Conservation (phyloP, 2,888 invertebrate genomes). For the Drosophila phalerata region DNA sequence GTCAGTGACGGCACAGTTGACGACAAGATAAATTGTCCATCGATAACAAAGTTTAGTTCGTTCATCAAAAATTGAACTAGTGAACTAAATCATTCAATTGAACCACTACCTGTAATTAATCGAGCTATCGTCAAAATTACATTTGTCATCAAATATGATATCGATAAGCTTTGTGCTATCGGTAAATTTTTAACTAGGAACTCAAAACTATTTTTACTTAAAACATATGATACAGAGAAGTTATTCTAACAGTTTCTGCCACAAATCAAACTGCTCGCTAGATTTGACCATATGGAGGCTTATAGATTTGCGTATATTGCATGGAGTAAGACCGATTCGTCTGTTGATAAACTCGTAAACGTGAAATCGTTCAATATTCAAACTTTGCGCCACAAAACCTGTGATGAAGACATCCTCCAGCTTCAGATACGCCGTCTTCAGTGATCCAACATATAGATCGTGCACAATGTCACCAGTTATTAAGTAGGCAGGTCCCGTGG, state of each 20-base stretch:
- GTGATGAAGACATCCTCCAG: constrained; percentile 97
- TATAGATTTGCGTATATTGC: constrained; percentile 92
- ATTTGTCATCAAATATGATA: background rate
- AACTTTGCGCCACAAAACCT: constrained; percentile 92
- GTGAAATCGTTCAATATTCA: constrained; percentile 89
- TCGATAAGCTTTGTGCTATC: background rate
- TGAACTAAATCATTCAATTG: too few relatives aligned
- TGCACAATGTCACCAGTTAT: constrained; percentile 91
- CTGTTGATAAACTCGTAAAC: constrained; percentile 93
- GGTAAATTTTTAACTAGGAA: background rate
- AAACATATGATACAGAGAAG: background rate
- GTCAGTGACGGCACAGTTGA: too few relatives aligned
- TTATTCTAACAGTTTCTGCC: constrained; percentile 91
- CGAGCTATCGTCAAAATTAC: background rate
- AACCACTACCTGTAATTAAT: background rate
- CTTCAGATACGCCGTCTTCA: constrained; percentile 89
- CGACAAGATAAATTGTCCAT: too few relatives aligned
- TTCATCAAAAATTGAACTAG: too few relatives aligned
- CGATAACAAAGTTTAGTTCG: too few relatives aligned
- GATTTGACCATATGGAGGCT: constrained; percentile 95
- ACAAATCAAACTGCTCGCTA: constrained; percentile 94
- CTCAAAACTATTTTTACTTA: background rate
- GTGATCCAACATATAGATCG: constrained; percentile 89
- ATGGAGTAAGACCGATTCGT: constrained; percentile 91
- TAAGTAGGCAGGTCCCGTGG: constrained; percentile 96